These are phyloP conservation scores for Thymelicus sylvestris DNA, from an alignment of 2,888 invertebrate genomes.

Conservation along the genomic window DNA sequence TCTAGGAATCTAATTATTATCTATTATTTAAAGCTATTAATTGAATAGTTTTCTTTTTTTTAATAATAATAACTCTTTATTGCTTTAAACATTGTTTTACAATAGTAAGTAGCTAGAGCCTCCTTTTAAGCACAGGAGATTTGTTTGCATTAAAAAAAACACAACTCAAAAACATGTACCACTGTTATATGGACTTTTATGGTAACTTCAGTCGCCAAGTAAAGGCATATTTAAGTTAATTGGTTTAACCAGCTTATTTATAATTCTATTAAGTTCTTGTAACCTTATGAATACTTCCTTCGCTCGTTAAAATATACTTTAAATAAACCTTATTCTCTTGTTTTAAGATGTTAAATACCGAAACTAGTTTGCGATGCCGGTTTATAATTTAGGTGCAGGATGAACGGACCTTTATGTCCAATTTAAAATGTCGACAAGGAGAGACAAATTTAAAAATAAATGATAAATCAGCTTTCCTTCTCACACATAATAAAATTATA, in stretches of 20 bases:
- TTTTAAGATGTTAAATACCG: not conserved
- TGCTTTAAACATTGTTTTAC: too few species aligned
- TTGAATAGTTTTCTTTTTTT: too few species aligned
- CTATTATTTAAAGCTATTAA: too few species aligned
- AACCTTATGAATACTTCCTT: conserved; percentile 22
- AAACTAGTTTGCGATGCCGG: not conserved
- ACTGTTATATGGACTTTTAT: too few species aligned
- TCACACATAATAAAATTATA: too few species aligned
- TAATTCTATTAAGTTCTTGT: conserved; percentile 18
- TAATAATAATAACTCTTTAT: too few species aligned
- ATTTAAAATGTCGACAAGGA: not conserved
- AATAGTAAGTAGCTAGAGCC: too few species aligned
- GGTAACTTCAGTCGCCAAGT: not conserved
- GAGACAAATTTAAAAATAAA: not conserved
- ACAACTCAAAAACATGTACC: too few species aligned
- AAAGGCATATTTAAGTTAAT: conserved; percentile 9
- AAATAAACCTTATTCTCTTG: not conserved
- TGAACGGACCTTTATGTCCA: not conserved
- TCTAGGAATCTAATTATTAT: too few species aligned
- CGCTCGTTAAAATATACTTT: not conserved
- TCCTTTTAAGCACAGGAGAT: too few species aligned
- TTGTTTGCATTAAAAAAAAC: too few species aligned
- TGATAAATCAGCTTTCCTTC: not conserved
- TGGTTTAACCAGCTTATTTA: conserved; percentile 11
- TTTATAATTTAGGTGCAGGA: not conserved